Conservation (phyloP, 2,797 vertebrate species). For the Gobionotothen gibberifrons region DNA sequence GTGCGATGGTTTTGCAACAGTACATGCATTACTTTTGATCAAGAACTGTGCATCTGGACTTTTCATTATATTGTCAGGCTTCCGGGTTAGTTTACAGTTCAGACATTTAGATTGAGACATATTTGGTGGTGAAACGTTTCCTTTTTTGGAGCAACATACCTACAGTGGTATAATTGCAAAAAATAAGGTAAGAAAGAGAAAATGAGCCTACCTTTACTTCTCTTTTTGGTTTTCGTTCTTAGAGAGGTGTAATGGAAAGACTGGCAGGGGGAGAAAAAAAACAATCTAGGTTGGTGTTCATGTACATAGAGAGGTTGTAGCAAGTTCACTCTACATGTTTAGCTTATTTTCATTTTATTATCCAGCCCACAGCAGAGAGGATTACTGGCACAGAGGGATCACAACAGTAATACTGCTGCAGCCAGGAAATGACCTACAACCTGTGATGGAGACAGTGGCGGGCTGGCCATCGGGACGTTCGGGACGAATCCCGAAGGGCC, state of each 20-base stretch:
- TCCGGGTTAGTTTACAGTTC: background rate
- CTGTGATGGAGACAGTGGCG: conserved; percentile 31
- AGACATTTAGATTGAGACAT: background rate
- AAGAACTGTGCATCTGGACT: background rate
- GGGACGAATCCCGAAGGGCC: no score
- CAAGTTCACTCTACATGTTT: conserved; percentile 26
- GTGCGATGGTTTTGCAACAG: background rate
- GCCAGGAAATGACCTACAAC: conserved; percentile 51
- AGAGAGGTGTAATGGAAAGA: conserved; percentile 92
- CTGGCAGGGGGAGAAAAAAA: conserved; percentile 68
- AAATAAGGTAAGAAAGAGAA: background rate
- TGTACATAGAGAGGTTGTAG: conserved; percentile 9
- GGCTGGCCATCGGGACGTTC: no score
- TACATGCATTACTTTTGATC: background rate
- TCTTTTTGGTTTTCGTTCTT: conserved; percentile 93
- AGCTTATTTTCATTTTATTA: conserved; percentile 42
- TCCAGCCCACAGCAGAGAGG: conserved; percentile 45
- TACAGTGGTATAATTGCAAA: background rate
- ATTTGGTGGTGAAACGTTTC: background rate
- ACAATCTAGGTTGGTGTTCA: conserved; percentile 29
- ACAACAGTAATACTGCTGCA: conserved; percentile 31
- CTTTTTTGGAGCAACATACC: no score
- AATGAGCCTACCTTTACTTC: conserved; percentile 88
- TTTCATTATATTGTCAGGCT: background rate
- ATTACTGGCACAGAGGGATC: conserved; percentile 53